Evolutionary conservation across 1,140 invertebrate species (phyloP).

Genomic region (Lucilia sericata): DNA sequence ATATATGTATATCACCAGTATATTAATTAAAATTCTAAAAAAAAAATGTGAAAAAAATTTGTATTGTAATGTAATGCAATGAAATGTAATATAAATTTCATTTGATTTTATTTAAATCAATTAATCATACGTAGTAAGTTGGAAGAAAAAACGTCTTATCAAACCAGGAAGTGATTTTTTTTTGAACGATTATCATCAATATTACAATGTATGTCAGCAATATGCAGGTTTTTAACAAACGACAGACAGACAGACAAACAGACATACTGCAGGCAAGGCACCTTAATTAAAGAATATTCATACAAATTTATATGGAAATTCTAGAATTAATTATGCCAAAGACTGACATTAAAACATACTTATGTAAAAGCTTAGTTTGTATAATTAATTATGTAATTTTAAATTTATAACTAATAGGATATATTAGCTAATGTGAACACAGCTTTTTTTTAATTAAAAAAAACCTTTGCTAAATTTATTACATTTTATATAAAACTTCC

Average conservation of each 20-base stretch:
- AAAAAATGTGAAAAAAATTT: too few species aligned
- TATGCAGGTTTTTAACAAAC: neutral
- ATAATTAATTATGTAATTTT: too few species aligned
- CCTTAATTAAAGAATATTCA: neutral
- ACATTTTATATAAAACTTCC: neutral
- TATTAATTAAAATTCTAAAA: too few species aligned
- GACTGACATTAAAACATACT: neutral
- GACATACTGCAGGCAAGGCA: neutral
- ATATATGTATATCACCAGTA: too few species aligned
- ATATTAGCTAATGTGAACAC: too few species aligned
- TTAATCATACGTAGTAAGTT: conserved; percentile 9
- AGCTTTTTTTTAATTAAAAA: too few species aligned
- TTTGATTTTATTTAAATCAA: conserved; percentile 23
- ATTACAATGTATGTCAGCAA: neutral
- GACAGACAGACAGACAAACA: neutral
- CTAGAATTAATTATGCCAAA: neutral
- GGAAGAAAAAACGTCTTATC: neutral
- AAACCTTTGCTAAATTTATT: too few species aligned
- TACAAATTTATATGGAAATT: neutral
- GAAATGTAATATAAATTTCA: neutral
- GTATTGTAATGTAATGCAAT: neutral
- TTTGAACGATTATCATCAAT: neutral
- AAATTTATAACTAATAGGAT: too few species aligned
- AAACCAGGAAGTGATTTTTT: conserved; percentile 22
- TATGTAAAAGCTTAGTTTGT: neutral